Conservation (phyloP, 2,797 vertebrate species). For the Geotrypetes seraphini region DNA sequence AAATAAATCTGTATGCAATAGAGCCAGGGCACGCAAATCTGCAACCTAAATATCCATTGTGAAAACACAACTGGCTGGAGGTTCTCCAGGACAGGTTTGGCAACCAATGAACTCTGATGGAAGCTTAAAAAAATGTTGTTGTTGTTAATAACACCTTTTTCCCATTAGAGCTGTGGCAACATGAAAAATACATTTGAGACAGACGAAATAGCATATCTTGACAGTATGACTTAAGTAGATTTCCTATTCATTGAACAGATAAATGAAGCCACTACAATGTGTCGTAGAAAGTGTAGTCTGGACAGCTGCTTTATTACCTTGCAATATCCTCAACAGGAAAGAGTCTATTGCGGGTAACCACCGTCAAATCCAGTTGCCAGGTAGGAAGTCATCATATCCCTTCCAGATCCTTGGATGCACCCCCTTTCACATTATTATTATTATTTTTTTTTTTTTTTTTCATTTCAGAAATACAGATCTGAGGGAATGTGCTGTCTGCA, state of each 20-base stretch:
- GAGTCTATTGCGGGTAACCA: constrained; percentile 32
- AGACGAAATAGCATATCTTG: constrained; percentile 39
- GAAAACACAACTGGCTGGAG: too few species aligned
- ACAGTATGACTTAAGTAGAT: constrained; percentile 43
- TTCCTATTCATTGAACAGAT: constrained; percentile 58
- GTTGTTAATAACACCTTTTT: constrained; percentile 35
- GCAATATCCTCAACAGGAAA: constrained; percentile 32
- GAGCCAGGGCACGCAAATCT: too few species aligned
- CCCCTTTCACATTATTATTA: constrained; percentile 1
- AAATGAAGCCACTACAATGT: constrained; percentile 46
- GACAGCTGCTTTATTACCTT: constrained; percentile 25
- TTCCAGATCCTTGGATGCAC: constrained; percentile 20
- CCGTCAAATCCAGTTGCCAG: constrained; percentile 41
- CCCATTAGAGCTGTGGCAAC: constrained; percentile 29
- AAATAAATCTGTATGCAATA: too few species aligned
- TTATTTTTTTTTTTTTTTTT: too few species aligned
- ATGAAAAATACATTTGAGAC: constrained; percentile 43
- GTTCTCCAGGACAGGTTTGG: too few species aligned
- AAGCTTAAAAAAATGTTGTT: too few species aligned
- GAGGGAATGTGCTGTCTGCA: constrained; percentile 3
- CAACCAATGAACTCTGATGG: too few species aligned
- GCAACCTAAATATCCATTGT: too few species aligned
- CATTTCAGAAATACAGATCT: constrained; percentile 28
- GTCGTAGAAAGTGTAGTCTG: constrained; percentile 38
- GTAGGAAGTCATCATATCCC: constrained; percentile 21